Evolutionary conservation across 2,888 invertebrate species (phyloP).

Genomic region (Hemicrepidius hirtus): DNA sequence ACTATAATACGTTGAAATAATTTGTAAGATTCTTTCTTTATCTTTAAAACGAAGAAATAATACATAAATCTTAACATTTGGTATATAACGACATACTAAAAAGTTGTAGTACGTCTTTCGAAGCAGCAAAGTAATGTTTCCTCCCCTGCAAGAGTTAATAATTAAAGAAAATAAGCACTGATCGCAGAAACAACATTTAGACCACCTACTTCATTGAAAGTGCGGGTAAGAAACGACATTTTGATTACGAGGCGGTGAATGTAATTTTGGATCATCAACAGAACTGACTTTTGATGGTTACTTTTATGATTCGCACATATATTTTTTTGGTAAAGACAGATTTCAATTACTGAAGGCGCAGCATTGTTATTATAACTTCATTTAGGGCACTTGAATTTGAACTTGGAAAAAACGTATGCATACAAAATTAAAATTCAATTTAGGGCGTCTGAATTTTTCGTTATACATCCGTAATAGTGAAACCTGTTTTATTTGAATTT

Average conservation of each 20-base stretch:
- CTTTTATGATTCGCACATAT: conserved; percentile 27
- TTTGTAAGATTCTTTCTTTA: not conserved
- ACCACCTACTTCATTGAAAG: conserved; percentile 28
- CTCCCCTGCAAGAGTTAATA: not conserved
- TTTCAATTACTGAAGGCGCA: conserved; percentile 24
- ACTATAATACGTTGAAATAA: too few relatives aligned
- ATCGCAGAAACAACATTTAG: conserved; percentile 17
- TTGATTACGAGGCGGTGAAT: conserved; percentile 44
- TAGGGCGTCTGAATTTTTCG: not conserved
- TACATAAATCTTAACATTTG: not conserved
- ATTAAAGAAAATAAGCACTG: conserved; percentile 19
- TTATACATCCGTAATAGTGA: not conserved
- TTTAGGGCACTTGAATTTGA: conserved; percentile 16
- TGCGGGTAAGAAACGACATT: conserved; percentile 44
- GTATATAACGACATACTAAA: not conserved
- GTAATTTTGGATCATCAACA: conserved; percentile 39
- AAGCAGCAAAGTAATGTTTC: not conserved
- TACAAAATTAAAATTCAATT: conserved; percentile 41
- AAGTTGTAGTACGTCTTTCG: not conserved
- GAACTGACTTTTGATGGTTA: conserved; percentile 30
- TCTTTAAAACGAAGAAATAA: not conserved
- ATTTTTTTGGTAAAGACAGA: conserved; percentile 23
- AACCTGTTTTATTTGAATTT: conserved; percentile 32
- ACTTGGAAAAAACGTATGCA: not conserved
- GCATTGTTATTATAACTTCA: conserved; percentile 32